Evolutionary conservation across 2,888 invertebrate genomes (phyloP).

Genomic region (Poecilus cupreus): DNA sequence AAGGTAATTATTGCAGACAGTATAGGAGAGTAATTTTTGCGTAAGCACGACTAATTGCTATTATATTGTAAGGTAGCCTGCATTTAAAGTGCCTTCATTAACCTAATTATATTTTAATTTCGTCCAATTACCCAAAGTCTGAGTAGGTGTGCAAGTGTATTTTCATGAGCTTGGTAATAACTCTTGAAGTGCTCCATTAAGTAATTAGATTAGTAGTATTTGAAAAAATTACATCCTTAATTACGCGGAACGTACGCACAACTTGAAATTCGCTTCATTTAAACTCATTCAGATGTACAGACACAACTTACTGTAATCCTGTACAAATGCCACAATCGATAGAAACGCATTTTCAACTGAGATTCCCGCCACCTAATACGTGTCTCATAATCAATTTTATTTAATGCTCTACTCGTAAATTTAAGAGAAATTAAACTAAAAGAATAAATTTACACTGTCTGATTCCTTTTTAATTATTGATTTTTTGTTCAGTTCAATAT

Average conservation of each 20-base stretch:
- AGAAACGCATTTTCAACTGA: background rate
- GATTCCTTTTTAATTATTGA: too few species aligned
- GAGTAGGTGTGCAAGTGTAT: slow-evolving; percentile 48
- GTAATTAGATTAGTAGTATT: slow-evolving; percentile 43
- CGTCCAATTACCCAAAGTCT: slow-evolving; percentile 39
- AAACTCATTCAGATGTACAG: background rate
- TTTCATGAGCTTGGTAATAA: slow-evolving; percentile 37
- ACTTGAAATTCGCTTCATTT: slow-evolving; percentile 15
- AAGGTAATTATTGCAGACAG: background rate
- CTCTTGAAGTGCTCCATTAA: slow-evolving; percentile 37
- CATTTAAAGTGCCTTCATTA: slow-evolving; percentile 52
- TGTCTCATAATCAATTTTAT: too few species aligned
- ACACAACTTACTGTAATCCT: background rate
- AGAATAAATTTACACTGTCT: too few species aligned
- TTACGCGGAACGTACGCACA: slow-evolving; percentile 18
- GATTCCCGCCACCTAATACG: too few species aligned
- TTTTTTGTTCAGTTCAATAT: too few species aligned
- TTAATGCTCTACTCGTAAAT: too few species aligned
- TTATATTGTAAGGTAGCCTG: slow-evolving; percentile 51
- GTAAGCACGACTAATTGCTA: slow-evolving; percentile 43
- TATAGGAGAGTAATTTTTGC: background rate
- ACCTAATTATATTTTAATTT: slow-evolving; percentile 56
- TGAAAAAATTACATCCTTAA: slow-evolving; percentile 40
- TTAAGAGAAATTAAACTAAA: too few species aligned
- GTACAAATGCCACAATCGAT: background rate